Evolutionary conservation across 2,113 vertebrate species (phyloP).

Genomic region (Scartelaos histophorus): DNA sequence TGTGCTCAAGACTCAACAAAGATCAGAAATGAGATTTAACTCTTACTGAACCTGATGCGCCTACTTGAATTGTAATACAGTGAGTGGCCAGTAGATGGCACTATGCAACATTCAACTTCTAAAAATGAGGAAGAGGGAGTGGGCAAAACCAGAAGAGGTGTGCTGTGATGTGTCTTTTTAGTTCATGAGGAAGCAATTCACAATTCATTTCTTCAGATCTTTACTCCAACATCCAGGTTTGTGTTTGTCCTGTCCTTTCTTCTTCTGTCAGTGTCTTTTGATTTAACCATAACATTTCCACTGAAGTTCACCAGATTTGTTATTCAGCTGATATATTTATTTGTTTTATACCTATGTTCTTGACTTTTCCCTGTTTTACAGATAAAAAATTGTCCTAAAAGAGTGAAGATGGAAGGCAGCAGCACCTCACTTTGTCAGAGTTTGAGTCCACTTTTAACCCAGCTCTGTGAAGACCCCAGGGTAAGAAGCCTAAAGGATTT

Average conservation of each 20-base stretch:
- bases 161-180: neutral
- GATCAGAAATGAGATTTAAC: neutral
- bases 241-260: neutral
- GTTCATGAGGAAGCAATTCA: neutral
- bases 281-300: neutral
- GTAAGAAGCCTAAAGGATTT: constrained; percentile 32
- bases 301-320: neutral
- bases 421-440: constrained; percentile 35
- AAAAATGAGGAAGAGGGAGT: constrained; percentile 29
- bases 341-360: neutral
- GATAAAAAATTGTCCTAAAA: neutral
- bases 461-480: constrained; percentile 47
- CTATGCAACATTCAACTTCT: neutral
- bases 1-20: neutral
- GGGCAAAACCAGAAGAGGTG: constrained; percentile 4
- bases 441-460: constrained; percentile 28
- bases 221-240: neutral
- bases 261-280: neutral
- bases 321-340: neutral
- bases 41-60: neutral
- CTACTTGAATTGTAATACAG: neutral
- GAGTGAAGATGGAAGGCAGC: constrained; percentile 40
- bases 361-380: neutral
- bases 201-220: constrained; percentile 1
- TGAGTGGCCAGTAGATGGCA: constrained; percentile 35